phyloP scores from a whole-genome alignment of 2,888 invertebrate genomes.

The Noctua comes region DNA sequence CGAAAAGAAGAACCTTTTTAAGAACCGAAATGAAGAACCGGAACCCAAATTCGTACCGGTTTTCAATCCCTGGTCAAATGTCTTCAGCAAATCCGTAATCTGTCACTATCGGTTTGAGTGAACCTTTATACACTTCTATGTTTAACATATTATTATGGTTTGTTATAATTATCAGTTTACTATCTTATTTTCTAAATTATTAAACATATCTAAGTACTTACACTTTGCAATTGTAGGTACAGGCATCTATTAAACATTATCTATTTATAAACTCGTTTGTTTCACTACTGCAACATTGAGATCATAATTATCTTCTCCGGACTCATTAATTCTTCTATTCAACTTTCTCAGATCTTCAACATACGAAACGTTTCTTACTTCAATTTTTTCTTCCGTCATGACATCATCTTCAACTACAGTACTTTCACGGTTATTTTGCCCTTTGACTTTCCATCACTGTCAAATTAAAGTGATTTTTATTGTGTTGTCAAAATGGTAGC shows the following conservation, averaged over 20 bases:
- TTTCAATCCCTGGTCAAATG: too few species aligned
- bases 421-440: neutral
- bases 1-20: too few species aligned
- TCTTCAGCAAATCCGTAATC: neutral
- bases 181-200: constrained; percentile 44
- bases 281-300: neutral
- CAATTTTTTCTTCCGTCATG: neutral
- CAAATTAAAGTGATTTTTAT: neutral
- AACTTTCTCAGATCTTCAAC: neutral
- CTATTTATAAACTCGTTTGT: constrained; percentile 3
- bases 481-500: neutral
- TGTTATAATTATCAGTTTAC: constrained; percentile 36
- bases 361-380: neutral
- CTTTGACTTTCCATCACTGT: neutral
- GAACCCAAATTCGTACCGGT: too few species aligned
- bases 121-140: neutral
- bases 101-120: neutral
- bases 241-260: constrained; percentile 8
- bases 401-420: neutral
- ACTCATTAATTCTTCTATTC: neutral
- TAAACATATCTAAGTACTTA: constrained; percentile 14
- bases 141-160: constrained; percentile 21
- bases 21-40: too few species aligned
- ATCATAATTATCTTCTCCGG: neutral
- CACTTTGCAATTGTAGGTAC: constrained; percentile 8